phyloP scores from a whole-genome alignment of 1,140 invertebrate genomes.

The Drosophila nikananu region DNA sequence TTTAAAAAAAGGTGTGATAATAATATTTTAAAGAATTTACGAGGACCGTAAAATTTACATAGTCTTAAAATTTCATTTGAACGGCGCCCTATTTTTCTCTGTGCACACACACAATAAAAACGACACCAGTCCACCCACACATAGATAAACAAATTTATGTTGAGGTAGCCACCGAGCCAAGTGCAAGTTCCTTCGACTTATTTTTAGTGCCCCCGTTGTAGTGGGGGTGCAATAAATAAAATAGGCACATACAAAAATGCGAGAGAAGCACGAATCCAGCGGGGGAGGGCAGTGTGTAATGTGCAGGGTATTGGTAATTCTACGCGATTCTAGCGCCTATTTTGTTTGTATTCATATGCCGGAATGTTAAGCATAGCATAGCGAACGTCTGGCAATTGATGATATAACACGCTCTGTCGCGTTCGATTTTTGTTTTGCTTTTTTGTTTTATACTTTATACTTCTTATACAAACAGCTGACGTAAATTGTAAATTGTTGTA shows the following conservation, averaged over 20 bases:
- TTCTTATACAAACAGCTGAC: slow-evolving; percentile 67
- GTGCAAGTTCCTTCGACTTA: slow-evolving; percentile 70
- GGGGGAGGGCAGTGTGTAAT: neutral
- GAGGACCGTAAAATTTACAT: no score
- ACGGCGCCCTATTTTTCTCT: neutral
- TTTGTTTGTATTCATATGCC: slow-evolving; percentile 37
- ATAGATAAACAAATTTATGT: slow-evolving; percentile 57
- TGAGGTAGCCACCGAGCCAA: slow-evolving; percentile 76
- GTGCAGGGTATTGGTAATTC: slow-evolving; percentile 31
- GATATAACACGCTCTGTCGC: slow-evolving; percentile 66
- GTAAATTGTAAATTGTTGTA: slow-evolving; percentile 65
- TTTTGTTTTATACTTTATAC: slow-evolving; percentile 42
- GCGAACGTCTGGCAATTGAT: slow-evolving; percentile 69
- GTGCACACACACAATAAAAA: slow-evolving; percentile 6
- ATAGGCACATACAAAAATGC: slow-evolving; percentile 24
- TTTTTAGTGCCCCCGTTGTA: slow-evolving; percentile 54
- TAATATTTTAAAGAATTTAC: neutral
- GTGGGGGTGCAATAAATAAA: slow-evolving; percentile 44
- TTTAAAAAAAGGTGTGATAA: neutral
- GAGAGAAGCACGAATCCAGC: slow-evolving; percentile 1
- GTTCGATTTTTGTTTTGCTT: slow-evolving; percentile 47
- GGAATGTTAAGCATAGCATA: slow-evolving; percentile 57
- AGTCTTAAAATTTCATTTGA: neutral
- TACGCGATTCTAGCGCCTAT: slow-evolving; percentile 28
- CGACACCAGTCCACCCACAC: slow-evolving; percentile 18